A percentile compares a stretch with the other conserved stretches of the same genome.
Evolutionary conservation across 2,888 invertebrate genomes (phyloP).

Genomic region (Girardia tigrina): DNA sequence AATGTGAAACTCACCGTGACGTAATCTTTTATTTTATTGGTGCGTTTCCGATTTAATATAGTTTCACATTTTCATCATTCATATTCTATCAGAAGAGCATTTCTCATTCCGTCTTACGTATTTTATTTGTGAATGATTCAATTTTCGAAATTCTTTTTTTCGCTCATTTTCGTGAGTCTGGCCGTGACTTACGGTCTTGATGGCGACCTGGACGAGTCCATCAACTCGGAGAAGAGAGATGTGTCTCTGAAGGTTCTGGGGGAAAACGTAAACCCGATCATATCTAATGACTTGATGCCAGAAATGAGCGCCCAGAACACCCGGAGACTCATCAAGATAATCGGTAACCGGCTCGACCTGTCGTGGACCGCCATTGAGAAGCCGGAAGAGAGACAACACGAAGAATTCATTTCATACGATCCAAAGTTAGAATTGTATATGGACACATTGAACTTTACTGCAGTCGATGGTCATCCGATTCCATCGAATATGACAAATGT

Average conservation of each 20-base stretch:
- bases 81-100: neutral
- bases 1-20: neutral
- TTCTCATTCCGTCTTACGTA: neutral
- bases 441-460: conserved; percentile 38
- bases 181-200: no score
- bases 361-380: conserved; percentile 40
- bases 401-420: neutral
- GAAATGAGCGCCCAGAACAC: neutral
- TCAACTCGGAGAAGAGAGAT: no score
- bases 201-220: no score
- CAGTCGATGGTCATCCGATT: conserved; percentile 25
- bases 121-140: neutral
- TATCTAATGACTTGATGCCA: conserved; percentile 33
- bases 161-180: no score
- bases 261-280: conserved; percentile 14
- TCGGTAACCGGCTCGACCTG: conserved; percentile 39
- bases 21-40: neutral
- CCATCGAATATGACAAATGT: neutral
- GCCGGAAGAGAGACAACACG: conserved; percentile 36
- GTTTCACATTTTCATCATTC: neutral
- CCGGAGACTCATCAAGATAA: conserved; percentile 37
- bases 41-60: neutral
- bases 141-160: no score
- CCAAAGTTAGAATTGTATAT: conserved; percentile 36
- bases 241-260: neutral